Conservation (phyloP, 2,797 vertebrate species). For the Taeniopygia guttata region DNA sequence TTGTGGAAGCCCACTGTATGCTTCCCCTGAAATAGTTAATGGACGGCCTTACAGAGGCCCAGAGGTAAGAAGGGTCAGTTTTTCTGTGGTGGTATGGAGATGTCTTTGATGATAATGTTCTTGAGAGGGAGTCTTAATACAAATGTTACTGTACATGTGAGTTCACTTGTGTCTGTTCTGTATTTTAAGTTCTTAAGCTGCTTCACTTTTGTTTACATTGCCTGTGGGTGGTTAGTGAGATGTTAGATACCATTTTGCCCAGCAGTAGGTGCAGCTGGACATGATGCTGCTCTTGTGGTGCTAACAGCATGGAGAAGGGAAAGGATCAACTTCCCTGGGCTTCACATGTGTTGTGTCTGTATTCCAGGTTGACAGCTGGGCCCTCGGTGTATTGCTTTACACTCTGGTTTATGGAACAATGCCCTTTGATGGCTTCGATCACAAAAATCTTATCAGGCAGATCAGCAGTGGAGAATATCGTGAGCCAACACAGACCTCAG, state of each 20-base stretch:
- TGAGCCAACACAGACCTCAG: constrained; percentile 97
- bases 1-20: constrained; percentile 96
- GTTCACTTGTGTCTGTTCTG: not conserved
- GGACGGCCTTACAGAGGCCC: constrained; percentile 96
- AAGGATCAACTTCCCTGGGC: not conserved
- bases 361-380: constrained; percentile 97
- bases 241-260: not conserved
- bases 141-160: not conserved
- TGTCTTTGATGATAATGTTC: not conserved
- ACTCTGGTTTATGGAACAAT: constrained; percentile 97
- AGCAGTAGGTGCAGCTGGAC: not conserved
- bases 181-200: not conserved
- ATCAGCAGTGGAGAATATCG: constrained; percentile 98
- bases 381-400: constrained; percentile 97
- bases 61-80: constrained; percentile 81
- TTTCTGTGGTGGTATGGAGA: not conserved
- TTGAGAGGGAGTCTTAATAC: not conserved
- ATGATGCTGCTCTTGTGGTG: not conserved
- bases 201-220: not conserved
- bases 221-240: not conserved
- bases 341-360: constrained; percentile 41
- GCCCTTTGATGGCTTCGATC: constrained; percentile 98
- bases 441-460: constrained; percentile 98
- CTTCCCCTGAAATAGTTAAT: constrained; percentile 98
- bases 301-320: not conserved